Conservation (phyloP, 2,888 invertebrate genomes). For the Barypeithes pellucidus region DNA sequence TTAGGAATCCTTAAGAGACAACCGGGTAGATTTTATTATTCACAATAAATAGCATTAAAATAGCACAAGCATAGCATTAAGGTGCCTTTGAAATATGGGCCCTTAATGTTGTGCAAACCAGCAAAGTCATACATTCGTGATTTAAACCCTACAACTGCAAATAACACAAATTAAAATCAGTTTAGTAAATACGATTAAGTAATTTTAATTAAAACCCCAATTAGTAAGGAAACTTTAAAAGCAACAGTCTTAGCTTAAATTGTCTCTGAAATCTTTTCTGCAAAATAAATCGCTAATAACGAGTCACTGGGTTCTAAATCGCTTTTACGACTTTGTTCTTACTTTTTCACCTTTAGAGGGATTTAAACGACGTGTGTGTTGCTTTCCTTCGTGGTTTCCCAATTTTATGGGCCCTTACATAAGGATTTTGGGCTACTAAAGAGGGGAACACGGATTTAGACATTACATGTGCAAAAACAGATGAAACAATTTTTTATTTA, state of each 20-base stretch:
- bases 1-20: not conserved
- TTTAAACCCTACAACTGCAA: too few relatives aligned
- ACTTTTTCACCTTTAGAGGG: conserved; percentile 29
- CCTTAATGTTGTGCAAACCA: too few relatives aligned
- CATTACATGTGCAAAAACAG: conserved; percentile 2
- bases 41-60: too few relatives aligned
- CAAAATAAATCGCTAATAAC: conserved; percentile 29
- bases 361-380: conserved; percentile 43
- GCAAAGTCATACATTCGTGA: too few relatives aligned
- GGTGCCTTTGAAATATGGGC: too few relatives aligned
- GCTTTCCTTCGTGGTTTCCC: conserved; percentile 18
- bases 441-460: conserved; percentile 23
- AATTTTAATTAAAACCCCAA: too few relatives aligned
- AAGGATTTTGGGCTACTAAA: conserved; percentile 19
- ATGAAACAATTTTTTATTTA: too few relatives aligned
- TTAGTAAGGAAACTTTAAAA: not conserved
- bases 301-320: conserved; percentile 29
- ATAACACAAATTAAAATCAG: too few relatives aligned
- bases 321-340: conserved; percentile 19
- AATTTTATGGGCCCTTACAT: conserved; percentile 22
- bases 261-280: conserved; percentile 1
- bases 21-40: not conserved
- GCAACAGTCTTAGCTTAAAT: not conserved
- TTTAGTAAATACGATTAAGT: too few relatives aligned
- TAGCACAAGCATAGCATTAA: too few relatives aligned